Evolutionary conservation across 2,888 invertebrate genomes (phyloP).

Genomic region (Erebia aethiops): DNA sequence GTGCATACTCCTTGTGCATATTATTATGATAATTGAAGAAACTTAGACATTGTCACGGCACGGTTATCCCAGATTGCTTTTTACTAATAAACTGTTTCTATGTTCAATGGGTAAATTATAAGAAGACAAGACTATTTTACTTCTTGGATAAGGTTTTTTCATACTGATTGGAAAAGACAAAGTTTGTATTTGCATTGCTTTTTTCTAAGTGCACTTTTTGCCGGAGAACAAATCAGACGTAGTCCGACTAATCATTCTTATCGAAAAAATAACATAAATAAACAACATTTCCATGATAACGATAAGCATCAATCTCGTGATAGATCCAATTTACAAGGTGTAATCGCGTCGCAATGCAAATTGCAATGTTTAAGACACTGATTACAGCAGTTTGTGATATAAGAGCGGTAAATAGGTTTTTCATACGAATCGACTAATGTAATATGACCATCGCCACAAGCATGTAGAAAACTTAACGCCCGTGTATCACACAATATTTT

Average conservation of each 20-base stretch:
- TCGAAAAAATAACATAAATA: constrained; percentile 7
- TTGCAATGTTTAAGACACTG: neutral
- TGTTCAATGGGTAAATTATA: constrained; percentile 46
- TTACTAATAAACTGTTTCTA: constrained; percentile 46
- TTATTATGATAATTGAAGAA: constrained; percentile 20
- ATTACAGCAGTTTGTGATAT: no score
- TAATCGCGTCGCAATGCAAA: neutral
- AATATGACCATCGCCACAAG: no score
- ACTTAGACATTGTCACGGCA: constrained; percentile 44
- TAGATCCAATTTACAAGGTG: neutral
- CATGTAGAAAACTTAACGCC: no score
- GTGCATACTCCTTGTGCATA: constrained; percentile 21
- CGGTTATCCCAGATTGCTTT: constrained; percentile 46
- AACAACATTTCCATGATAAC: neutral
- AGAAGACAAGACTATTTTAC: constrained; percentile 41
- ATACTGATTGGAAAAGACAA: constrained; percentile 22
- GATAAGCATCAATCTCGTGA: neutral
- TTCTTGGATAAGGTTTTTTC: constrained; percentile 37
- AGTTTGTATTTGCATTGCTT: neutral
- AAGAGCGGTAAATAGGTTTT: no score
- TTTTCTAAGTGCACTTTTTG: neutral
- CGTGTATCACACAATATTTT: no score
- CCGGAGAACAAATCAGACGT: neutral
- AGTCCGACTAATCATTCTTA: neutral
- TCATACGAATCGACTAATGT: no score